Evolutionary conservation across 2,113 vertebrate species (phyloP), one percentile per base, ranked within the genome.

Genomic region (Perca flavescens): DNA sequence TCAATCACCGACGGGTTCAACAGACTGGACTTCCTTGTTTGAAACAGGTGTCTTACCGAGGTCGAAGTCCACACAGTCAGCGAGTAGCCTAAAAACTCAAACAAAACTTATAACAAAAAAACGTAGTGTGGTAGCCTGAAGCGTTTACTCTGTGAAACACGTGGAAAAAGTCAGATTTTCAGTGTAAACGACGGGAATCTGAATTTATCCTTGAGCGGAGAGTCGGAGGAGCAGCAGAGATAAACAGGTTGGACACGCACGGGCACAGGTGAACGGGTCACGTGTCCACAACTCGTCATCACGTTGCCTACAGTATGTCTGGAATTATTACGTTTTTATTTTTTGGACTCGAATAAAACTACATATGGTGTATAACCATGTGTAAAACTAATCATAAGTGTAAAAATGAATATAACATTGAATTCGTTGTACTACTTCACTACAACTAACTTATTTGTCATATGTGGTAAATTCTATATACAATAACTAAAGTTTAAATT

Each of bases 11-110:
- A n/a, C 28, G 53, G 17, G 13, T n/a, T 74, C 74, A 54, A 54
- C 36, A 6, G 49, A 14, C 40, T 17, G 1, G 21, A 95, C 94
- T 95, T 95, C 94, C 94, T 93, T 79, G 92, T 94, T 93, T 40
- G 54, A 74, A 11, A 40, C 86, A 86, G 80, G 84, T 93, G 58
- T 40, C 49, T 16, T 25, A 16, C 22, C 3, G 64, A 87, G 90
- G 79, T 78, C 88, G 80, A 91, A 93, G 90, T 94, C 90, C 89
- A 64, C 66, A 50, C 21, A 82, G 22, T 16, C 50, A 12, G 2
- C 16, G 31, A 31, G 3, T 2, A 28, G 28, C 28, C 28, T 28
- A 17, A 58, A 49, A 70, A 7, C 5, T 53, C 3, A 57, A 79
- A 36, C 0, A 62, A 78, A 82, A 25, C 5, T 34, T 9, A 7